Evolutionary conservation across 2,888 invertebrate genomes (phyloP).

Genomic region (Caenorhabditis sp.): DNA sequence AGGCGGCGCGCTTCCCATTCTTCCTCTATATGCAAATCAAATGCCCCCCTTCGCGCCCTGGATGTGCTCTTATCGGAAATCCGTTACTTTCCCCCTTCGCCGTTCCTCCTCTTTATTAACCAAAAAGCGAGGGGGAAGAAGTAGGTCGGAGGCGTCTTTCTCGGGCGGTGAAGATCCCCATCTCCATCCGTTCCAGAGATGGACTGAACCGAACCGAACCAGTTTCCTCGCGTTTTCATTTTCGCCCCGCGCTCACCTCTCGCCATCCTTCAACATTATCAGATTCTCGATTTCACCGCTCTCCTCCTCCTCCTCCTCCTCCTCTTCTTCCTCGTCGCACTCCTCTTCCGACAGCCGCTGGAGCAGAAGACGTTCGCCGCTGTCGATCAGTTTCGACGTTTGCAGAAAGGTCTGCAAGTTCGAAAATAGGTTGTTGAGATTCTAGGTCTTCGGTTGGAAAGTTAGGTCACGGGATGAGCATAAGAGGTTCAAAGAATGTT

Average conservation of each 20-base stretch:
- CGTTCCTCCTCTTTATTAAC: background rate
- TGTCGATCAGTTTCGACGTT: constrained; percentile 64
- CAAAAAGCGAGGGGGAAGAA: constrained; percentile 23
- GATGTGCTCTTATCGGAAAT: constrained; percentile 55
- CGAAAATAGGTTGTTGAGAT: background rate
- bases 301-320: no score
- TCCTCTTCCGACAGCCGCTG: constrained; percentile 52
- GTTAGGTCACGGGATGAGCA: no score
- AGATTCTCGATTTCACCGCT: constrained; percentile 41
- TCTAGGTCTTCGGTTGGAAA: no score
- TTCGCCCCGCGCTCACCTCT: constrained; percentile 13
- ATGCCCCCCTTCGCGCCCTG: no score
- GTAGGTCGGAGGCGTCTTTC: no score
- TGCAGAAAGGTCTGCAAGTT: constrained; percentile 66
- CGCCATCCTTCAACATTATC: constrained; percentile 34
- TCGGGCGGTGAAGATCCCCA: background rate
- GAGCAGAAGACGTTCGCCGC: constrained; percentile 60
- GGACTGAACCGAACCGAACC: background rate
- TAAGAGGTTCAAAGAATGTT: no score
- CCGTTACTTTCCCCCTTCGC: constrained; percentile 41
- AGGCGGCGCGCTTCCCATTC: no score
- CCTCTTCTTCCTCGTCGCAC: constrained; percentile 57
- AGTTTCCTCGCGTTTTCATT: background rate
- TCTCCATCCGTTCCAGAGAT: background rate
- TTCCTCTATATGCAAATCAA: constrained; percentile 47